Percentiles rank a stretch among this genome's conserved stretches.
Evolutionary conservation across 30 jellyfish, hydroid and myxozoan species (phyloP).

Genomic region (Rhopilema esculentum): DNA sequence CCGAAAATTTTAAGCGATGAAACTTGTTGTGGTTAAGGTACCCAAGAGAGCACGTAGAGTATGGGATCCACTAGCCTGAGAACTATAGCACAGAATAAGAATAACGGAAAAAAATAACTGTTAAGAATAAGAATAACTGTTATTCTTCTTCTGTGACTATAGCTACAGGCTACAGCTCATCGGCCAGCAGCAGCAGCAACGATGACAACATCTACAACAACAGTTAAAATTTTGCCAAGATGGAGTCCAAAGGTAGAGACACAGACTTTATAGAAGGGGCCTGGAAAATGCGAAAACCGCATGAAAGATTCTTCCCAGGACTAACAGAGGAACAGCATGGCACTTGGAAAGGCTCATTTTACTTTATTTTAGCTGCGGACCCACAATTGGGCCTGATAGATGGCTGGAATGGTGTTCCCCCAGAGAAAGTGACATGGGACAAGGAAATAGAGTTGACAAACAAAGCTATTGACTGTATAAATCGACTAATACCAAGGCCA

Average conservation of each 20-base stretch:
- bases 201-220: background rate
- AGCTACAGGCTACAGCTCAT: too few relatives aligned
- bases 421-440: conserved; percentile 74
- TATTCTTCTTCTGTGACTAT: too few relatives aligned
- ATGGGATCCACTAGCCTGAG: too few relatives aligned
- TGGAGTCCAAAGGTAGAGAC: background rate
- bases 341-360: conserved; percentile 70
- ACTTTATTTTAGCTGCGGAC: conserved; percentile 92
- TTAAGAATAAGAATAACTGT: too few relatives aligned
- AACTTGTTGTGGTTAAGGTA: too few relatives aligned
- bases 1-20: too few relatives aligned
- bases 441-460: conserved; percentile 84
- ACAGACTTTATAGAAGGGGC: background rate
- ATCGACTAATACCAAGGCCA: conserved; percentile 79
- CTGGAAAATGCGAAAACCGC: conserved; percentile 4
- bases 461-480: conserved; percentile 71
- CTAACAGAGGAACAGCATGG: conserved; percentile 44
- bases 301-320: conserved; percentile 41
- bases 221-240: background rate
- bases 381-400: conserved; percentile 92
- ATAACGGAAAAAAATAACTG: too few relatives aligned
- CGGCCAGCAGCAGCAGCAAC: too few relatives aligned
- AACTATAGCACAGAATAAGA: too few relatives aligned
- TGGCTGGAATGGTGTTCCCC: conserved; percentile 87
- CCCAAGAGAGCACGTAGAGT: too few relatives aligned